A percentile compares a stretch with the other conserved stretches of the same genome.
These are phyloP conservation scores for Minunthozetes semirufus DNA, from an alignment of 2,888 invertebrate species.

Conservation along the genomic window DNA sequence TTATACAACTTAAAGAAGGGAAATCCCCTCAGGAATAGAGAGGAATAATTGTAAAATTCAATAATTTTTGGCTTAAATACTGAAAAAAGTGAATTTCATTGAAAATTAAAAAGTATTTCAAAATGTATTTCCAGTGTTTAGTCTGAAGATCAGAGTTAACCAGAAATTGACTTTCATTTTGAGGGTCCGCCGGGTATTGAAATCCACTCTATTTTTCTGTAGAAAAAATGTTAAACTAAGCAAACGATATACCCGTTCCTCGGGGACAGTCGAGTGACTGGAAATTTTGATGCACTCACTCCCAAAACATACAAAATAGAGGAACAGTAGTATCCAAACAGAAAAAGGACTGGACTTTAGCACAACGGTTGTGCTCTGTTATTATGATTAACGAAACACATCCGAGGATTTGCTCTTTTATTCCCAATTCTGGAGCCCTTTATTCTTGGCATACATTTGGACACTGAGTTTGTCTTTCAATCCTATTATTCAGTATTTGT, in stretches of 20 bases:
- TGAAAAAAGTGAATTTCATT: too few relatives aligned
- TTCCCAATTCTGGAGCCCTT: not conserved
- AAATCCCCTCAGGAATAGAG: too few relatives aligned
- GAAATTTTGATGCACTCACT: not conserved
- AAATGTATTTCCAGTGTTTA: not conserved
- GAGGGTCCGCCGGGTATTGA: not conserved
- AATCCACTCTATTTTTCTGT: not conserved
- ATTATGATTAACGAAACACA: conserved; percentile 21
- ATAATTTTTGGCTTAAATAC: not conserved
- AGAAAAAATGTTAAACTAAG: not conserved
- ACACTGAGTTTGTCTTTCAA: not conserved
- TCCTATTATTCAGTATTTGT: not conserved
- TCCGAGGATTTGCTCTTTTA: conserved; percentile 1
- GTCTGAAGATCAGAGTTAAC: not conserved
- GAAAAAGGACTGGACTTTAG: not conserved
- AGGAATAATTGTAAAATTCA: too few relatives aligned
- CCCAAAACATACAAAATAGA: too few relatives aligned
- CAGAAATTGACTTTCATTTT: not conserved
- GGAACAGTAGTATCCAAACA: not conserved
- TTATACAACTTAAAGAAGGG: too few relatives aligned
- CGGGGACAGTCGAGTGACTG: not conserved
- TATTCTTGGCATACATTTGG: not conserved
- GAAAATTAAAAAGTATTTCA: not conserved
- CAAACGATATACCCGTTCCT: not conserved
- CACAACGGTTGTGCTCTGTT: not conserved